phyloP scores from a whole-genome alignment of 2,797 vertebrate genomes.

The Threskiornis aethiopicus region DNA sequence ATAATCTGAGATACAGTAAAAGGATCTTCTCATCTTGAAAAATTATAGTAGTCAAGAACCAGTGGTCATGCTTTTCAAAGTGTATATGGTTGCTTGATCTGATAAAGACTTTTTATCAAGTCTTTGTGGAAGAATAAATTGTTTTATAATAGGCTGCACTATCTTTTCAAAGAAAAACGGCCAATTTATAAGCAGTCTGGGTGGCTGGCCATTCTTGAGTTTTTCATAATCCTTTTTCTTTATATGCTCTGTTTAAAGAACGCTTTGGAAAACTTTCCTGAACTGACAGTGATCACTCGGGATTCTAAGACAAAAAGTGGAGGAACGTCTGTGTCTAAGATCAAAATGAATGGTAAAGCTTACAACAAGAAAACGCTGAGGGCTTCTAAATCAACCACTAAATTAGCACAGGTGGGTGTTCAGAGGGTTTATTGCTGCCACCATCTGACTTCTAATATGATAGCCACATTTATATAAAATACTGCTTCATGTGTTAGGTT shows the following conservation, averaged over 20 bases:
- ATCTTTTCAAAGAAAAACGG: not conserved
- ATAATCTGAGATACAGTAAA: not conserved
- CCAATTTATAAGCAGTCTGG: not conserved
- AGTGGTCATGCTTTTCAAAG: not conserved
- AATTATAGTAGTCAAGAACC: not conserved
- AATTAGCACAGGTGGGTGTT: conserved; percentile 87
- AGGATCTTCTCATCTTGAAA: not conserved
- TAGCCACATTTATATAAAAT: not conserved
- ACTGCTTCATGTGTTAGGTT: not conserved
- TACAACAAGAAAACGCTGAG: conserved; percentile 98
- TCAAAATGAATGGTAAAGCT: conserved; percentile 92
- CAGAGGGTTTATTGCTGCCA: not conserved
- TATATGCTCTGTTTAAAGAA: conserved; percentile 77
- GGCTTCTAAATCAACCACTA: conserved; percentile 87
- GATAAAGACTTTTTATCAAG: not conserved
- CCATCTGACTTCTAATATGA: not conserved
- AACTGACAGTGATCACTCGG: conserved; percentile 90
- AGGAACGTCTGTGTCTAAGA: conserved; percentile 86
- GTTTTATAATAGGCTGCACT: not conserved
- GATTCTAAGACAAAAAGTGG: conserved; percentile 85
- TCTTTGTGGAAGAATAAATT: not conserved
- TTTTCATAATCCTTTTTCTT: not conserved
- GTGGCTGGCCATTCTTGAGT: not conserved
- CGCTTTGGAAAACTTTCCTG: conserved; percentile 94
- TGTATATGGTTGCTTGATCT: not conserved